These are phyloP conservation scores for Archips crataeganus DNA, from an alignment of 2,888 invertebrate genomes.

Conservation along the genomic window DNA sequence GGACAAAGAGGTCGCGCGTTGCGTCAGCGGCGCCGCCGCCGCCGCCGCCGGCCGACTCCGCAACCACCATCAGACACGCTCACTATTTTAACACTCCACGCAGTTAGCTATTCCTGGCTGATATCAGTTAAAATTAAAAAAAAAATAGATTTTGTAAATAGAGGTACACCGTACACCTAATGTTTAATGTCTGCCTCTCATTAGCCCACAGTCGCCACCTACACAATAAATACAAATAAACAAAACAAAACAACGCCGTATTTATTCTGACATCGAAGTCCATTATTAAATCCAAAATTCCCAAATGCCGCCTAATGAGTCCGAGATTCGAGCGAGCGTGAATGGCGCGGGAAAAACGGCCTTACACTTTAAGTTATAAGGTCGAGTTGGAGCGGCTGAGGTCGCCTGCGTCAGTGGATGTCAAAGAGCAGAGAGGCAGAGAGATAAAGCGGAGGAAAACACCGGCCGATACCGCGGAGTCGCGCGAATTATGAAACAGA, in stretches of 20 bases:
- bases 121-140: neutral
- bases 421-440: constrained; percentile 79
- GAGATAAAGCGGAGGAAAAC: constrained; percentile 76
- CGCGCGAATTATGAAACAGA: constrained; percentile 46
- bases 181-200: constrained; percentile 1
- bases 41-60: constrained; percentile 42
- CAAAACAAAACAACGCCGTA: constrained; percentile 48
- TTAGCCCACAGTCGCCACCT: constrained; percentile 19
- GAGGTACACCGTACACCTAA: neutral
- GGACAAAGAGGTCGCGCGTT: constrained; percentile 84
- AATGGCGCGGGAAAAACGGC: constrained; percentile 53
- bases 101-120: constrained; percentile 36
- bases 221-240: constrained; percentile 29
- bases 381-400: constrained; percentile 59
- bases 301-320: constrained; percentile 78
- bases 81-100: constrained; percentile 66
- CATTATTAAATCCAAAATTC: constrained; percentile 78
- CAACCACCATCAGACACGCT: constrained; percentile 67
- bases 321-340: constrained; percentile 67
- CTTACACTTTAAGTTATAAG: constrained; percentile 58
- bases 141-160: neutral
- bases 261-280: constrained; percentile 64
- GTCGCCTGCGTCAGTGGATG: constrained; percentile 74
- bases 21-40: constrained; percentile 67
- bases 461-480: constrained; percentile 55